Conservation (phyloP, 2,113 vertebrate species). For the Pica pica region DNA sequence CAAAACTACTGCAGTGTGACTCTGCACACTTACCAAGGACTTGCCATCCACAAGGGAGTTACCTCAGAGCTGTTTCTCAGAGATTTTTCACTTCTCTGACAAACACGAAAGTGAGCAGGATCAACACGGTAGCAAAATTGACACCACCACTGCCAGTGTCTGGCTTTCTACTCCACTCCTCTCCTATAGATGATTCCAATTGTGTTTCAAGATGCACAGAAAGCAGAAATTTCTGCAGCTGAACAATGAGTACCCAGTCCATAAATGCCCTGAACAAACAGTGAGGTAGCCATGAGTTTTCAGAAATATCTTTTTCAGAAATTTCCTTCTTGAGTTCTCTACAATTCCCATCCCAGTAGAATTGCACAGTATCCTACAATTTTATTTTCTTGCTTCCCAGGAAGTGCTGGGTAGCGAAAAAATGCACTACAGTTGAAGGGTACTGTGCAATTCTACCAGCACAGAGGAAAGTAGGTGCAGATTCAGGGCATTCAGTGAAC, state of each 20-base stretch:
- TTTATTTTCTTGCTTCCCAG: not conserved
- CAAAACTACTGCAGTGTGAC: not conserved
- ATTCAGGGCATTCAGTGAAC: not conserved
- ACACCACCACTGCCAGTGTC: not conserved
- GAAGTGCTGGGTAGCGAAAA: not conserved
- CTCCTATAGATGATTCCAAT: not conserved
- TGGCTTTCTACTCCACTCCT: not conserved
- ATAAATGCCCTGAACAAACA: not conserved
- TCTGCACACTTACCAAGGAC: not conserved
- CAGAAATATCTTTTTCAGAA: not conserved
- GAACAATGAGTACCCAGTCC: not conserved
- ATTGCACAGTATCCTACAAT: not conserved
- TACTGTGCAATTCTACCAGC: not conserved
- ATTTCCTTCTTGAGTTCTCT: not conserved
- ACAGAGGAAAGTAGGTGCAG: not conserved
- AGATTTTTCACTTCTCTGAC: not conserved
- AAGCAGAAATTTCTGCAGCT: not conserved
- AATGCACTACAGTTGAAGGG: not conserved
- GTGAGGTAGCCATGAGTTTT: not conserved
- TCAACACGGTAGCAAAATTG: accelerated
- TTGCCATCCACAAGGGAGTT: not conserved
- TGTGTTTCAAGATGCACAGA: accelerated
- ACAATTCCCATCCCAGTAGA: not conserved
- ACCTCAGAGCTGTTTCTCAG: not conserved
- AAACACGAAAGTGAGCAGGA: not conserved